These are phyloP conservation scores for Ailurus styani DNA, from an alignment of 2,113 vertebrate genomes.

Conservation along the genomic window DNA sequence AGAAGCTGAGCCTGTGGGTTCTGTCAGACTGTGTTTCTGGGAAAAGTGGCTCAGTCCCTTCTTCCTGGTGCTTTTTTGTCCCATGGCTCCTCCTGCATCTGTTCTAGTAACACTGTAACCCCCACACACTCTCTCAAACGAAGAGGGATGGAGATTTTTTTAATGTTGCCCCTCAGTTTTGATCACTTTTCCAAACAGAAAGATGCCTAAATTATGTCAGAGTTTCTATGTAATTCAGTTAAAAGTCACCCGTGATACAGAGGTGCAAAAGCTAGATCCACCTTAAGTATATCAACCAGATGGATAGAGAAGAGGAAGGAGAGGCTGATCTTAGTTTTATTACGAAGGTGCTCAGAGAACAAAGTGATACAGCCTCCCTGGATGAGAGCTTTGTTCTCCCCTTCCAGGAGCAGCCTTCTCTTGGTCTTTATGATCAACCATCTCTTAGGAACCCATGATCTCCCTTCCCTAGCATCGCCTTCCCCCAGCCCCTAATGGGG, in stretches of 20 bases:
- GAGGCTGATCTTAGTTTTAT: background rate
- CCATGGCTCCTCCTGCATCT: too few species aligned
- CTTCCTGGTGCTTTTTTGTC: background rate
- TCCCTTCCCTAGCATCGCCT: background rate
- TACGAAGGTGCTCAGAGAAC: background rate
- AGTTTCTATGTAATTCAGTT: background rate
- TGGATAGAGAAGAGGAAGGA: background rate
- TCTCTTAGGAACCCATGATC: background rate
- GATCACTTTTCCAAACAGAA: background rate
- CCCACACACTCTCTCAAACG: background rate
- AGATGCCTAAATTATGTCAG: background rate
- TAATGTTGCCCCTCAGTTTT: background rate
- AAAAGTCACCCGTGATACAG: background rate
- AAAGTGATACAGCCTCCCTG: too few species aligned
- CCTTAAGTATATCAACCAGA: background rate
- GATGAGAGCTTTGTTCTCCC: background rate
- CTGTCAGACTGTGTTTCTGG: too few species aligned
- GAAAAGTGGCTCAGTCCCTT: background rate
- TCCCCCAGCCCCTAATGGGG: fast-evolving
- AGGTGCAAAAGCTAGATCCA: background rate
- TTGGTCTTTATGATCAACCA: background rate
- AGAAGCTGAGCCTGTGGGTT: background rate
- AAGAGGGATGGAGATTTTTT: background rate
- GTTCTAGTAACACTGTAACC: background rate
- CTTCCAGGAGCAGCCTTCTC: background rate